Conservation (phyloP, 2,113 vertebrate genomes). For the Delphinus delphis region DNA sequence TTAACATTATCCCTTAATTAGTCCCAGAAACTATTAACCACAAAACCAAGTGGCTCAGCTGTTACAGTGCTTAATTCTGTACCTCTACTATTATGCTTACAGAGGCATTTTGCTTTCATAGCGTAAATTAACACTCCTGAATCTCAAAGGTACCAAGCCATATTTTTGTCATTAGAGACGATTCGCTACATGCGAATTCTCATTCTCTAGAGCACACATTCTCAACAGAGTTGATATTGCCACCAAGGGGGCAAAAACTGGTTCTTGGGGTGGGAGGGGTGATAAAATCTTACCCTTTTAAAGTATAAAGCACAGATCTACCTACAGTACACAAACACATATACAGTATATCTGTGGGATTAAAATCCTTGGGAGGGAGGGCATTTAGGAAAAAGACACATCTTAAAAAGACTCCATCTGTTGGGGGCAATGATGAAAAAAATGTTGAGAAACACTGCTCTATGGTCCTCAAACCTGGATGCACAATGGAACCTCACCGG, state of each 20-base stretch:
- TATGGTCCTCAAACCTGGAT: not conserved
- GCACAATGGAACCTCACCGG: not conserved
- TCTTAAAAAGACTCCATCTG: not conserved
- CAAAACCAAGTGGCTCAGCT: not conserved
- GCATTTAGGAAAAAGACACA: not conserved
- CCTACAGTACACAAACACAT: not conserved
- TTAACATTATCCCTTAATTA: constrained; percentile 49
- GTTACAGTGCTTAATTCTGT: not conserved
- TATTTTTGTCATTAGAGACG: not conserved
- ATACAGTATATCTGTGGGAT: not conserved
- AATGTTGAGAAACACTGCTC: not conserved
- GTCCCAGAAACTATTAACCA: constrained; percentile 25
- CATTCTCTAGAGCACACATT: not conserved
- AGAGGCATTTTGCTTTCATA: not conserved
- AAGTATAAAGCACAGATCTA: not conserved
- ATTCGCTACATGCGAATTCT: not conserved
- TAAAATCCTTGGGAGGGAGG: not conserved
- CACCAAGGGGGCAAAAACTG: not conserved
- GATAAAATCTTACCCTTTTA: not conserved
- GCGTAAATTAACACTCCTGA: not conserved
- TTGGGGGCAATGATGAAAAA: not conserved
- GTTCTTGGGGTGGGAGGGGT: not conserved
- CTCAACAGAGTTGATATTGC: not conserved
- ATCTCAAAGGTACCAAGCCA: not conserved
- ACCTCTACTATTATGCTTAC: not conserved